These are phyloP conservation scores for Drosophila pallidifrons DNA, from an alignment of 1,140 invertebrate genomes.

Conservation along the genomic window DNA sequence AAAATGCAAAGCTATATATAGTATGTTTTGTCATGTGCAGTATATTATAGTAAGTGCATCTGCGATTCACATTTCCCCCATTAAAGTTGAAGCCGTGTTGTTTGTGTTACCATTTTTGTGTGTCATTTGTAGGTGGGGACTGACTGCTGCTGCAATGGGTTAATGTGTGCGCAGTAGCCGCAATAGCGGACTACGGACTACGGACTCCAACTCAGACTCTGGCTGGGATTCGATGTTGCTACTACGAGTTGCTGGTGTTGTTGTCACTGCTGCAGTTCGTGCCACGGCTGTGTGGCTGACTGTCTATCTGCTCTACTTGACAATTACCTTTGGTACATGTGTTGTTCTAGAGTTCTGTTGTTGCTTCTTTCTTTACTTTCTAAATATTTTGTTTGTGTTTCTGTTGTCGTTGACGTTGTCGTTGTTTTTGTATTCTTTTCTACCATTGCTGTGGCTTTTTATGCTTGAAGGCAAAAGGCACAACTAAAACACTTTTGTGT, in stretches of 20 bases:
- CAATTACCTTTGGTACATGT: conserved; percentile 81
- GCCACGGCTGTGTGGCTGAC: conserved; percentile 55
- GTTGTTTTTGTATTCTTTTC: conserved; percentile 48
- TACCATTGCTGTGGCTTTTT: conserved; percentile 16
- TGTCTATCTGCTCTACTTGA: conserved; percentile 75
- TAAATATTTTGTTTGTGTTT: conserved; percentile 75
- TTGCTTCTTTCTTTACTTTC: conserved; percentile 78
- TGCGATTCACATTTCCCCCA: conserved; percentile 1
- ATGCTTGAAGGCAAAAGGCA: conserved; percentile 46
- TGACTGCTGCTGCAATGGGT: conserved; percentile 40
- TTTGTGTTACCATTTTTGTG: conserved; percentile 79
- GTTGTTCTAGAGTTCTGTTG: conserved; percentile 54
- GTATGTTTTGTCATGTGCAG: no score
- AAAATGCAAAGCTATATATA: no score
- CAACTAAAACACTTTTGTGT: conserved; percentile 67
- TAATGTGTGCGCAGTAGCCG: conserved; percentile 60
- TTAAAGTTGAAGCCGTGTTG: conserved; percentile 8
- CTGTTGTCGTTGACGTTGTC: conserved; percentile 22
- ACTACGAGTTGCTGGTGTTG: conserved; percentile 28
- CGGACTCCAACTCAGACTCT: conserved; percentile 1
- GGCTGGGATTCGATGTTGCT: conserved; percentile 16
- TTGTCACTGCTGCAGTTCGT: conserved; percentile 50
- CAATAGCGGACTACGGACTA: conserved; percentile 14
- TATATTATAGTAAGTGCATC: conserved; percentile 40
- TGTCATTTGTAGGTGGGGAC: conserved; percentile 65